Base-by-base conservation (phyloP, 1,140 invertebrate genomes). In the Saccostrea cuccullata region DNA sequence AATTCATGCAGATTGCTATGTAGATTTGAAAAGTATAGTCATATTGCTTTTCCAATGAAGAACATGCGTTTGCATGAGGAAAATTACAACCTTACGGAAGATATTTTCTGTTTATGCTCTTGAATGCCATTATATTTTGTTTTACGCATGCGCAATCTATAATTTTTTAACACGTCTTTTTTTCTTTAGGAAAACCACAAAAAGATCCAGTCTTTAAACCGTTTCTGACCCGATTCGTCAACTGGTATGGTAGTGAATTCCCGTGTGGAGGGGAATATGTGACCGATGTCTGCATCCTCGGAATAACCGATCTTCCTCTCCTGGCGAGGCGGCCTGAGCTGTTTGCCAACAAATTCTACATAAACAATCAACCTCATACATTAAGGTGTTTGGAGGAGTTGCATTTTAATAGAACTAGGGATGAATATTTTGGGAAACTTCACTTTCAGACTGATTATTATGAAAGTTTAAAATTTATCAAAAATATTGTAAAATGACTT, bases 371-470 rank as follows among this genome's bases (percentile, higher is more conserved):
- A 83, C 91, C 86, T 2, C 77, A 89, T 17, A 88, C 90, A 0
- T 89, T 91, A 20, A 86, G 90, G 30, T 94, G 93, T 88, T 82
- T 94, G 30, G 91, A 92, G 58, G 90, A 92, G 60, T 91, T 90
- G 58, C 84, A 73, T 55, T 91, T 83, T 55, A 90, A 91, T 30
- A 55, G 73, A 58, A 91, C 90, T 2, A 86, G 86, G 23, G 85
- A 88, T 12, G 77, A 87, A 58, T 90, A 87, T 85, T 58, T 87
- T 1, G 20, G 60, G 36, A 23, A 30, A 64, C 12, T 47, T 11
- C 26, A 84, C 12, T 84, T 90, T 23, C 20, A 89, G 30, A 67
- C 67, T 11, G 58, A 55, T 15, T 90, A 84, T 55, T 91, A 91
- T 85, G 36, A 58, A 56, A 82, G 84, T n/a, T 82, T 90, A 23